Base-by-base conservation (phyloP, 2,113 vertebrate genomes). In the Alligator sinensis region DNA sequence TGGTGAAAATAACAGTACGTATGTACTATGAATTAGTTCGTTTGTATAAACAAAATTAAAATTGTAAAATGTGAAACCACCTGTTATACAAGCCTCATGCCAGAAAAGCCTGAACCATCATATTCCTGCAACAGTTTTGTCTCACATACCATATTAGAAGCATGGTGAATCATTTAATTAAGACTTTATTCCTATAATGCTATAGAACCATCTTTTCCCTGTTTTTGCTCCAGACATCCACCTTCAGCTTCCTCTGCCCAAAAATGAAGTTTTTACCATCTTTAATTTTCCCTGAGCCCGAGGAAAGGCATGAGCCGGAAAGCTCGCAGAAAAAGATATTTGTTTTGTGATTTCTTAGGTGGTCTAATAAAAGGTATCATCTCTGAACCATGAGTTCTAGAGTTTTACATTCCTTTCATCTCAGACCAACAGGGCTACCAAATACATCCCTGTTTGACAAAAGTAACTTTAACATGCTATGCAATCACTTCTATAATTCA, bases 1-100 rank as follows among this genome's bases (percentile, higher is more conserved):
- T 0, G 0, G 89, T 92, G 79, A 16, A 80, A 95, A 90, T 59
- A 0, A 0, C 0, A 83, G n/a, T 75, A 63, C 93, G 57, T 6
- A 63, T 54, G 77, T 91, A 89, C 0, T 77, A 3, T 60, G 75
- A 95, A 96, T 94, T 94, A 90, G 94, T 92, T 80, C 1, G 34
- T 55, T 34, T 86, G 84, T 64, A 83, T 30, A 95, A 96, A 89
- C 77, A 94, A 94, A 95, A 94, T 77, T 74, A 85, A 91, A 70
- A 70, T 11, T 30, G n/a, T 21, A 38, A 72, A 87, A 87, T 17
- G 38, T 82, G 90, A 30, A 21, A 82, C 57, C 95, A 93, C 91
- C 94, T 95, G 91, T 89, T 90, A 82, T 64, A 59, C 55, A 1
- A n/a, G 92, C 77, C 27, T 88, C 38, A 54, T 21, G 0, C 86